phyloP scores from a whole-genome alignment of 2,797 vertebrate genomes.

The Molossus molossus region DNA sequence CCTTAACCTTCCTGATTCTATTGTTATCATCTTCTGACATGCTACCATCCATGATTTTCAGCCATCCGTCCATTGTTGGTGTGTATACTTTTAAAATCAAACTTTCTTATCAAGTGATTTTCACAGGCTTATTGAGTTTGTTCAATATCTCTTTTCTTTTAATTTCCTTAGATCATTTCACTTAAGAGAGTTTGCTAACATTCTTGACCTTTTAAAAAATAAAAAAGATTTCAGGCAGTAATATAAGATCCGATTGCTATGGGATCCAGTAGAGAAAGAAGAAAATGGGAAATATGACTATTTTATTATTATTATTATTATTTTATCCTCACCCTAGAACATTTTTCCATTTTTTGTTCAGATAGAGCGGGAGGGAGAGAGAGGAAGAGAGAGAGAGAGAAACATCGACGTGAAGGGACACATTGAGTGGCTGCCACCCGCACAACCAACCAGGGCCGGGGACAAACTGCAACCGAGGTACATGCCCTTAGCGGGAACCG shows the following conservation, averaged over 20 bases:
- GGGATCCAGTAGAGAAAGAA: not conserved
- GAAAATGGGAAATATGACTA: not conserved
- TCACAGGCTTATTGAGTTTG: not conserved
- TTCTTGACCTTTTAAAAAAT: too few relatives aligned
- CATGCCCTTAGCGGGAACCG: too few relatives aligned
- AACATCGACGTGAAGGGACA: too few relatives aligned
- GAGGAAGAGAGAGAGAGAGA: too few relatives aligned
- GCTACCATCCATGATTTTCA: not conserved
- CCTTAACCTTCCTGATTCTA: slow-evolving; percentile 19
- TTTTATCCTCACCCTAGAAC: too few relatives aligned
- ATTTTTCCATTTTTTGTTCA: too few relatives aligned
- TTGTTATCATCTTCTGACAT: not conserved
- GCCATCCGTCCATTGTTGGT: not conserved
- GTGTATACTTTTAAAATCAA: not conserved
- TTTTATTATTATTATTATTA: not conserved
- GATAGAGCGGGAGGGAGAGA: too few relatives aligned
- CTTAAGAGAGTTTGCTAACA: not conserved
- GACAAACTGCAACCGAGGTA: too few relatives aligned
- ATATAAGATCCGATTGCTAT: too few relatives aligned
- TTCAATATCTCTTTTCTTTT: not conserved
- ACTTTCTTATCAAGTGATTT: not conserved
- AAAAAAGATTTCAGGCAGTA: not conserved
- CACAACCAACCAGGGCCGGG: too few relatives aligned
- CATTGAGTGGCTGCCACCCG: too few relatives aligned
- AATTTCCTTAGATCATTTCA: not conserved